Conservation (phyloP, 2,113 vertebrate species). For the Saimiri boliviensis region DNA sequence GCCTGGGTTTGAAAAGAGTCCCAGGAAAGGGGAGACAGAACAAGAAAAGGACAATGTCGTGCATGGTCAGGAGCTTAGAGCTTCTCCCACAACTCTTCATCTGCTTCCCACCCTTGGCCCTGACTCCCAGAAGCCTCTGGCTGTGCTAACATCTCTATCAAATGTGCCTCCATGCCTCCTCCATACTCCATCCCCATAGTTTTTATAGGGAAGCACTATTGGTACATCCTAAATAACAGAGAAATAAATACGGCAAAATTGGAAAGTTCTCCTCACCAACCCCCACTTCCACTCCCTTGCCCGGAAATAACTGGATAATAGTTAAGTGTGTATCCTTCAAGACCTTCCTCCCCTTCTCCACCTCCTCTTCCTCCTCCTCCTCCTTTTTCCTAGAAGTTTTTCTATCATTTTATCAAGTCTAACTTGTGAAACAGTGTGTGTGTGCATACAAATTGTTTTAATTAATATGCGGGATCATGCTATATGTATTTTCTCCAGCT, state of each 20-base stretch:
- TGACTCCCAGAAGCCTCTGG: neutral
- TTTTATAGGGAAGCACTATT: neutral
- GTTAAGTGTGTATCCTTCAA: neutral
- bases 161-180: neutral
- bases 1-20: neutral
- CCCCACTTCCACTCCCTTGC: neutral
- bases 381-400: neutral
- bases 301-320: neutral
- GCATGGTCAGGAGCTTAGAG: neutral
- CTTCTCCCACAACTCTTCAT: neutral
- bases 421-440: neutral
- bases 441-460: neutral
- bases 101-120: neutral
- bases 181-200: neutral
- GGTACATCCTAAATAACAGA: neutral
- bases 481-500: neutral
- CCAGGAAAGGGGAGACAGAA: neutral
- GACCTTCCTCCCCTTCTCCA: neutral
- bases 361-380: neutral
- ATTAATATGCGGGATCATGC: neutral
- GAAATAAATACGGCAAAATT: neutral
- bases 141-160: neutral
- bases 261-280: neutral
- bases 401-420: neutral
- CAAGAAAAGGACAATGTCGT: neutral